Conservation (phyloP, 1,140 invertebrate genomes). For the Bradynema listronoti region DNA sequence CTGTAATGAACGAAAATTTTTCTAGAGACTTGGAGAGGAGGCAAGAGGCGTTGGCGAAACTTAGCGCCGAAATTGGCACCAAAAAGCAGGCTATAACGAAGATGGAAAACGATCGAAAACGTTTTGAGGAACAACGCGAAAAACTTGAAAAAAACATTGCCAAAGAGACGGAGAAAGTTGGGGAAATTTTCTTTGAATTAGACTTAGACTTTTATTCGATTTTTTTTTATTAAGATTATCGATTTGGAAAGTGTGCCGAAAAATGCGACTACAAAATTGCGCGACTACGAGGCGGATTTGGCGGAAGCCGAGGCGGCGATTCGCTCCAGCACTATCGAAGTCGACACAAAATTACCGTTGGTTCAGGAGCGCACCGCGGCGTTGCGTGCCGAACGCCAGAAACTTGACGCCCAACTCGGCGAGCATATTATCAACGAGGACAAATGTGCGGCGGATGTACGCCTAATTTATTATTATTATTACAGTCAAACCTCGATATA, state of each 20-base stretch:
- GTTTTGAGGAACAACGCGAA: constrained; percentile 28
- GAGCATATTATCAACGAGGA: constrained; percentile 17
- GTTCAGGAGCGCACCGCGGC: constrained; percentile 1
- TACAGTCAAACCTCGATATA: too few species aligned
- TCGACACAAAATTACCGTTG: not conserved
- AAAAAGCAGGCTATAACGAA: constrained; percentile 22
- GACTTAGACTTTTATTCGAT: too few species aligned
- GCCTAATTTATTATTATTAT: too few species aligned
- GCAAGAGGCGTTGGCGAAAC: constrained; percentile 25
- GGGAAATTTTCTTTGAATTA: too few species aligned
- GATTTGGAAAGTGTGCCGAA: constrained; percentile 24
- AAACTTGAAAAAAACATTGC: constrained; percentile 26
- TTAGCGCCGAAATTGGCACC: constrained; percentile 14
- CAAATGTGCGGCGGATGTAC: too few species aligned
- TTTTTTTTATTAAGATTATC: constrained; percentile 14
- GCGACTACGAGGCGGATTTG: constrained; percentile 7
- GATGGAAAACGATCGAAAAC: constrained; percentile 22
- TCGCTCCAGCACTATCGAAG: not conserved
- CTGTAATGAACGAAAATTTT: too few species aligned
- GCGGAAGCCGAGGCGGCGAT: constrained; percentile 28
- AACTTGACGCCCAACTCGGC: constrained; percentile 26
- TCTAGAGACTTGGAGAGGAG: constrained; percentile 24
- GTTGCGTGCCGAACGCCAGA: constrained; percentile 2
- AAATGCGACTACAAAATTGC: constrained; percentile 20
- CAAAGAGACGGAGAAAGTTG: constrained; percentile 25